Evolutionary conservation across 2,113 vertebrate genomes (phyloP).

Genomic region (Heliornis fulica): DNA sequence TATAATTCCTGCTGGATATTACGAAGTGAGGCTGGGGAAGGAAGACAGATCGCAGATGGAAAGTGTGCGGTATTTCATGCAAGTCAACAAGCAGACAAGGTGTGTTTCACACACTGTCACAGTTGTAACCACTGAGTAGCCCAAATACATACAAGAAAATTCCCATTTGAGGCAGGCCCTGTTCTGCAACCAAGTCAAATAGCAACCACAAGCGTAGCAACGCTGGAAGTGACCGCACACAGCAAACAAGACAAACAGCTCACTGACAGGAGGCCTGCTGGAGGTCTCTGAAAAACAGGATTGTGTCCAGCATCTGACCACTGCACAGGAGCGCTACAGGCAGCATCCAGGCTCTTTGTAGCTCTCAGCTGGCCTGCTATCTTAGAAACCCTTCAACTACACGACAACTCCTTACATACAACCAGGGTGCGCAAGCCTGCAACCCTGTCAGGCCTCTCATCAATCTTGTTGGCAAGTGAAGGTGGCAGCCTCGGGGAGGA

Average conservation of each 20-base stretch:
- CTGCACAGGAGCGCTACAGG: not conserved
- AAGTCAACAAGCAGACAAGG: not conserved
- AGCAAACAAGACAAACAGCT: not conserved
- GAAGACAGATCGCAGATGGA: not conserved
- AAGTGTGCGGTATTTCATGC: not conserved
- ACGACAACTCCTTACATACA: not conserved
- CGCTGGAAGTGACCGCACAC: not conserved
- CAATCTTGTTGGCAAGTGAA: not conserved
- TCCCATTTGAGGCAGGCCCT: not conserved
- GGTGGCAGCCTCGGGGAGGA: not conserved
- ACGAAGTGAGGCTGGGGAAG: fast-evolving
- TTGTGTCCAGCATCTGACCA: not conserved
- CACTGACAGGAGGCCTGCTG: slow-evolving; percentile 14
- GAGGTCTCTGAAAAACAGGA: not conserved
- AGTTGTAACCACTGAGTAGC: not conserved
- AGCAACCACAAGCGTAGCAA: not conserved
- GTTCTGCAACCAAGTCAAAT: not conserved
- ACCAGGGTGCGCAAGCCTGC: not conserved
- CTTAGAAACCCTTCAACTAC: not conserved
- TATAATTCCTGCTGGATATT: not conserved
- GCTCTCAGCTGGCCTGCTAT: not conserved
- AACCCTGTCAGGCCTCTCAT: not conserved
- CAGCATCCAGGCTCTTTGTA: not conserved
- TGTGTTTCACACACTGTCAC: not conserved
- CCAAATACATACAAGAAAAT: not conserved